Evolutionary conservation across 1,140 invertebrate genomes (phyloP).

Genomic region (Gryllus bimaculatus): DNA sequence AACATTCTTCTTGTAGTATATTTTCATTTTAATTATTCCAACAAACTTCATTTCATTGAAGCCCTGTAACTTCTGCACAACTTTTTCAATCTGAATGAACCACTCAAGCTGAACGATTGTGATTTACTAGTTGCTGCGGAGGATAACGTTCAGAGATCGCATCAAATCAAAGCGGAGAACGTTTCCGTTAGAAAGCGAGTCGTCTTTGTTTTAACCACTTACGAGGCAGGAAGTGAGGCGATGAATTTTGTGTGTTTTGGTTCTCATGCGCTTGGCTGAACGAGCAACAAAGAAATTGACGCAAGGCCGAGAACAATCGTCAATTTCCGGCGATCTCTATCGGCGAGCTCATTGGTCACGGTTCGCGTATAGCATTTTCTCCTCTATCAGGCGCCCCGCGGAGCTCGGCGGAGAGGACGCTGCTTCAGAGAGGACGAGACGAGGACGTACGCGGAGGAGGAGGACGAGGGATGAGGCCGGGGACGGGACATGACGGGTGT

Average conservation of each 20-base stretch:
- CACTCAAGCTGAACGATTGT: too few species aligned
- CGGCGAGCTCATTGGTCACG: background rate
- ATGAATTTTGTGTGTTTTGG: background rate
- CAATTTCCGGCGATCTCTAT: constrained; percentile 3
- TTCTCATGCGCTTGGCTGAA: background rate
- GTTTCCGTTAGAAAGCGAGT: background rate
- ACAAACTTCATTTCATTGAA: too few species aligned
- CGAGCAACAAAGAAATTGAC: constrained; percentile 1
- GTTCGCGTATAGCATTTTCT: background rate
- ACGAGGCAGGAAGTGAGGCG: background rate
- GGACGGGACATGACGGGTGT: too few species aligned
- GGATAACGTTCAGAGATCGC: background rate
- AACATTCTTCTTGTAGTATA: too few species aligned
- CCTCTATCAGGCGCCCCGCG: background rate
- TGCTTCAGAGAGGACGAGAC: background rate
- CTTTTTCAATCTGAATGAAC: too few species aligned
- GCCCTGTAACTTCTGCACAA: too few species aligned
- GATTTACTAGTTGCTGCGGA: too few species aligned
- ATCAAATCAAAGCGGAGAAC: background rate
- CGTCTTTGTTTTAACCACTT: background rate
- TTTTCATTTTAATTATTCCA: too few species aligned
- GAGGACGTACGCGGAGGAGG: background rate
- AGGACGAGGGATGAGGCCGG: background rate
- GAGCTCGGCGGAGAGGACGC: too few species aligned
- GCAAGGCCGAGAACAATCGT: background rate